These are phyloP conservation scores for Xanthia togata DNA, from an alignment of 2,888 invertebrate species.

Conservation along the genomic window DNA sequence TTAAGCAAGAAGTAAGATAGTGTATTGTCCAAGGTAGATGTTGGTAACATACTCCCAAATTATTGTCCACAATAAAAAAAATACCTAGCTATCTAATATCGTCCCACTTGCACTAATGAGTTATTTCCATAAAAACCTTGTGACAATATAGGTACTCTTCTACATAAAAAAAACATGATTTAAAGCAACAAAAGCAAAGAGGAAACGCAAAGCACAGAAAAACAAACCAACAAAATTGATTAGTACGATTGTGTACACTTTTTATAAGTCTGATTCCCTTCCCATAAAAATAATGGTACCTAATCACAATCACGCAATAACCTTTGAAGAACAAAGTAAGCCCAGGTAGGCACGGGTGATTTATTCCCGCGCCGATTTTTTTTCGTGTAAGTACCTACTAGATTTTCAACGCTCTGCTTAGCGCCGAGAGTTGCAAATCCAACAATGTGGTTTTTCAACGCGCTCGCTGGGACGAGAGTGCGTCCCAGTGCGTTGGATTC, in stretches of 20 bases:
- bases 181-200: conserved; percentile 3
- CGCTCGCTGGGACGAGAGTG: too few relatives aligned
- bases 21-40: background rate
- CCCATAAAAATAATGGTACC: conserved; percentile 2
- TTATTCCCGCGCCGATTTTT: too few relatives aligned
- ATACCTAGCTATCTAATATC: background rate
- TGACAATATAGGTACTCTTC: background rate
- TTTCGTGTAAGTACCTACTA: too few relatives aligned
- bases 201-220: conserved; percentile 29
- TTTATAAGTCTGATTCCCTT: conserved; percentile 20
- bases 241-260: conserved; percentile 22
- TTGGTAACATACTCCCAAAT: too few relatives aligned
- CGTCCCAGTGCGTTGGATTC: too few relatives aligned
- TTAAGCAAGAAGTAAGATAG: background rate
- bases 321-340: background rate
- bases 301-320: conserved; percentile 2
- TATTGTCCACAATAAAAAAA: too few relatives aligned
- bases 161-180: conserved; percentile 22
- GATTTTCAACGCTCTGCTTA: too few relatives aligned
- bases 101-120: background rate
- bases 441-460: too few relatives aligned
- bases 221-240: conserved; percentile 16
- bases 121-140: conserved; percentile 1
- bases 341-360: too few relatives aligned
- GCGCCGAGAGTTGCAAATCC: too few relatives aligned